phyloP scores from a whole-genome alignment of 1,140 invertebrate genomes.

The Drosophila kepulauana region DNA sequence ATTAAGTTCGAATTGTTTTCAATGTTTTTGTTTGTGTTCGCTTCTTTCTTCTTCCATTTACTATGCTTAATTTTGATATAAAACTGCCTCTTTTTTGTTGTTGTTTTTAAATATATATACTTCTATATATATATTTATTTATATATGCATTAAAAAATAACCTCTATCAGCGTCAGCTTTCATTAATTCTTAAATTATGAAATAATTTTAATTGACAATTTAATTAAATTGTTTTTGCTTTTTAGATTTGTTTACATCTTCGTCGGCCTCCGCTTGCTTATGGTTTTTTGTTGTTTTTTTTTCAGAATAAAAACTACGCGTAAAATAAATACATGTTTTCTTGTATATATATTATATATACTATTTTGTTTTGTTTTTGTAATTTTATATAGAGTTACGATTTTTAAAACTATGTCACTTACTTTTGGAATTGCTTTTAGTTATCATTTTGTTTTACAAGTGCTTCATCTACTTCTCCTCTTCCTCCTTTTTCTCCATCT shows the following conservation, averaged over 20 bases:
- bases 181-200: constrained; percentile 78
- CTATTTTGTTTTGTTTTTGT: constrained; percentile 48
- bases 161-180: constrained; percentile 71
- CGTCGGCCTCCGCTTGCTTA: constrained; percentile 18
- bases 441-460: constrained; percentile 82
- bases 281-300: constrained; percentile 13
- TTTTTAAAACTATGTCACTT: constrained; percentile 78
- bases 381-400: constrained; percentile 70
- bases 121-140: constrained; percentile 67
- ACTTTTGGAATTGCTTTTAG: constrained; percentile 82
- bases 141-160: constrained; percentile 81
- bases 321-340: constrained; percentile 76
- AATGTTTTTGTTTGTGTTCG: constrained; percentile 72
- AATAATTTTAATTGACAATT: constrained; percentile 82
- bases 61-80: constrained; percentile 83
- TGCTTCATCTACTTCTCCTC: constrained; percentile 62
- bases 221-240: constrained; percentile 75
- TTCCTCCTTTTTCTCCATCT: constrained; percentile 11
- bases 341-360: constrained; percentile 77
- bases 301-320: constrained; percentile 72
- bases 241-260: constrained; percentile 28
- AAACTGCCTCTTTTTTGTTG: constrained; percentile 72
- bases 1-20: constrained; percentile 84
- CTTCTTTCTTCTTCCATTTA: constrained; percentile 58
- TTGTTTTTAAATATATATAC: constrained; percentile 61